Base-by-base conservation (phyloP, 2,888 invertebrate genomes). In the Creontiades dilutus region DNA sequence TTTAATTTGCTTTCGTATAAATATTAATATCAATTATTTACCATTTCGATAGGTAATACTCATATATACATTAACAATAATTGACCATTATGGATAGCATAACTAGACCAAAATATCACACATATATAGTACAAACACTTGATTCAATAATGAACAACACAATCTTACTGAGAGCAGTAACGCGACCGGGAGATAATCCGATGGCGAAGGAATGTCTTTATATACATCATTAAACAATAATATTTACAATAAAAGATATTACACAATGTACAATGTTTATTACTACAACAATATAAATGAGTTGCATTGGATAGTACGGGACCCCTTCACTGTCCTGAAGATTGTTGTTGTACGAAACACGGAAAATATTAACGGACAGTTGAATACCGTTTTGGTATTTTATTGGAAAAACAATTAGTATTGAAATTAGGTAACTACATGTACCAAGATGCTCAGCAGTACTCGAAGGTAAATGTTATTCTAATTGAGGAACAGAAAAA, bases 41-140 rank as follows among this genome's bases (percentile, higher is more conserved):
- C 37, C 19, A 16, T 47, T 37, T 47, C 37, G 37, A 37, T 37
- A 37, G 37, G 37, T 47, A 28, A 47, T 80, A n/a, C n/a, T n/a
- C n/a, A n/a, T n/a, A 47, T 80, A 80, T 80, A 80, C 78, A 80
- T 9, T 47, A 80, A 80, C 68, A 27, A 13, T 68, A 80, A 16
- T 37, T 7, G 46, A 46, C 14, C 46, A 4, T 9, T 80, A 80
- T 37, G 3, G 23, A 27, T 52, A 82, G 52, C 82, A 52, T 52
- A 82, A 82, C 82, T 82, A 82, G 82, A 82, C 52, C 14, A 82
- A 82, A 52, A 82, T 82, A 82, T 82, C 82, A 82, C 82, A 82
- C 82, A 52, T 27, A 23, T 52, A 52, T 28, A 52, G 82, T 82
- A 82, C 82, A 82, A 82, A 82, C 16, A 82, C 52, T 80, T 47